Evolutionary conservation across 1,140 invertebrate species (phyloP), one percentile per base, ranked within the genome.

Genomic region (Chionoecetes opilio): DNA sequence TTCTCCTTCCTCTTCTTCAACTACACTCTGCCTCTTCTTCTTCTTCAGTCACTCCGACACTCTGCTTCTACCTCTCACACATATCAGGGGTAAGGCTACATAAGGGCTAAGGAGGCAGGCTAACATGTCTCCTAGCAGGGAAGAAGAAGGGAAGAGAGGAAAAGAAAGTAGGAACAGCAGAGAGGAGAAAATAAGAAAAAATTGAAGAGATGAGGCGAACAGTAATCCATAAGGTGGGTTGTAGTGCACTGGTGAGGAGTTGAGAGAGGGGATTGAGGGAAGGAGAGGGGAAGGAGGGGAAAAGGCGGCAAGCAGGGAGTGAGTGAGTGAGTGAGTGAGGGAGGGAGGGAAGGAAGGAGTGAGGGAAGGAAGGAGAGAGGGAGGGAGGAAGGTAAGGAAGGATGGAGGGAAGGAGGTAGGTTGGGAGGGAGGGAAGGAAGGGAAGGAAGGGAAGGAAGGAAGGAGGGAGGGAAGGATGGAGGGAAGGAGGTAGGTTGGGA

Each of bases 111-210:
- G 21, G 63, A 21, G 63, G 9, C n/a, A 75, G 63, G n/a, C n/a
- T n/a, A 75, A 75, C 26, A 11, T 75, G 21, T n/a, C n/a, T 26
- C 63, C 21, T n/a, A n/a, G 63, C 63, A 75, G 63, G 26, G 63
- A 75, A 75, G 63, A 26, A 75, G 63, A n/a, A 75, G 63, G 63
- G n/a, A n/a, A 21, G 63, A 75, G 63, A 75, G n/a, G 63, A 8
- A 75, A 5, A 26, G 6, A 75, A 75, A 26, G 21, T 5, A n/a
- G 21, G n/a, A 75, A 26, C 63, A 75, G 11, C 11, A 9, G n/a
- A 26, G 63, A 26, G n/a, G 63, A 75, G n/a, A 75, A 75, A 75
- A 75, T 75, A 75, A 75, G 63, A 75, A n/a, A n/a, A 75, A 75
- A 26, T n/a, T n/a, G 21, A n/a, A 75, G 63, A 75, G 63, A 75